Evolutionary conservation across 2,113 vertebrate species (phyloP).

Genomic region (Coturnix japonica): DNA sequence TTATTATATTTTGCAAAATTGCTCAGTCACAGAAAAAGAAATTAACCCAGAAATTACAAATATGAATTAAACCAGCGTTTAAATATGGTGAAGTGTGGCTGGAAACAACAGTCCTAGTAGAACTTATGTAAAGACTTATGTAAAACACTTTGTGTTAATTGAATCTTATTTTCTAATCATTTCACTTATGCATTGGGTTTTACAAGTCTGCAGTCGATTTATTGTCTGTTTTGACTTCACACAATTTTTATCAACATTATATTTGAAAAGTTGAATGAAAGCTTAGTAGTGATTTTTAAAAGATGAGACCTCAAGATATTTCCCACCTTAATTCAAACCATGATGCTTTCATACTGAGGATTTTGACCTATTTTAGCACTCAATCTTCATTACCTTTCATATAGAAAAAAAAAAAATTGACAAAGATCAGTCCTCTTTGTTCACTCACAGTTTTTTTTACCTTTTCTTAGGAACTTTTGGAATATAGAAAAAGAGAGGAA

Average conservation of each 20-base stretch:
- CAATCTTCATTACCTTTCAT: background rate
- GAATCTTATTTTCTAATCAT: background rate
- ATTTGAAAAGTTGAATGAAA: background rate
- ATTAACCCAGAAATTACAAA: background rate
- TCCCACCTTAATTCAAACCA: background rate
- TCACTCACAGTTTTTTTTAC: background rate
- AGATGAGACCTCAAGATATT: background rate
- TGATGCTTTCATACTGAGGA: background rate
- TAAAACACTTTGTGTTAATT: background rate
- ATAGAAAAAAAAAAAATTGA: background rate
- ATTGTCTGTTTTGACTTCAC: background rate
- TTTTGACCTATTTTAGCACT: background rate
- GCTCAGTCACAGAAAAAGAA: background rate
- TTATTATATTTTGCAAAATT: background rate
- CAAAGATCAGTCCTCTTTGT: background rate
- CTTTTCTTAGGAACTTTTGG: background rate
- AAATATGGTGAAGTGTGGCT: background rate
- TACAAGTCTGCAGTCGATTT: background rate
- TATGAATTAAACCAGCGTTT: background rate
- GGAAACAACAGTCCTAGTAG: background rate
- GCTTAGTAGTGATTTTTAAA: background rate
- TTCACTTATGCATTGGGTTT: background rate
- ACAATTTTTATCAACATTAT: background rate
- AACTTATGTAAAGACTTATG: background rate
- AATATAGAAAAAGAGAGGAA: background rate